These are phyloP conservation scores for Lepidurus arcticus DNA, from an alignment of 1,140 invertebrate species.

Conservation along the genomic window DNA sequence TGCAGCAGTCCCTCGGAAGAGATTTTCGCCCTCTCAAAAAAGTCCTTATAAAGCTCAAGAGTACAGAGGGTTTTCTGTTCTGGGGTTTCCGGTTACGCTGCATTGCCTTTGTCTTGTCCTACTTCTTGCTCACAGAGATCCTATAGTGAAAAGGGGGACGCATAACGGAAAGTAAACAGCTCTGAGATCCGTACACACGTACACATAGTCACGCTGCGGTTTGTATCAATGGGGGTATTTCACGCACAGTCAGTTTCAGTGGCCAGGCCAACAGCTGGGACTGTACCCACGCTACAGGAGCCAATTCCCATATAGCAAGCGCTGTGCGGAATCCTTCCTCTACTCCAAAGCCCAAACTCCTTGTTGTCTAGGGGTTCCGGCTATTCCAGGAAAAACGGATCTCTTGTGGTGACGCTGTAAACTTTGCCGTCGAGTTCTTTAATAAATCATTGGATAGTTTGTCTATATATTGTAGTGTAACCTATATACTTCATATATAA, in stretches of 20 bases:
- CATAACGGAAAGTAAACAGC: neutral
- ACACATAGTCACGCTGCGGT: slow-evolving; percentile 7
- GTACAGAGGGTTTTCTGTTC: too few species aligned
- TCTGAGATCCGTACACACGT: neutral
- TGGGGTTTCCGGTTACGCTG: neutral
- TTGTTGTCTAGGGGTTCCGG: neutral
- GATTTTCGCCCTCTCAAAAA: too few species aligned
- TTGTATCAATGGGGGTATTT: slow-evolving; percentile 16
- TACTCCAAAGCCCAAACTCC: neutral
- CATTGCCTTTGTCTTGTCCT: neutral
- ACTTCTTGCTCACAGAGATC: neutral
- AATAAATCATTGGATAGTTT: too few species aligned
- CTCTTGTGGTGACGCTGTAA: too few species aligned
- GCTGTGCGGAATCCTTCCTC: neutral
- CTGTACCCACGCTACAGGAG: neutral
- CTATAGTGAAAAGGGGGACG: neutral
- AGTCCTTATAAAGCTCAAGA: too few species aligned
- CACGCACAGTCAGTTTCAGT: slow-evolving; percentile 6
- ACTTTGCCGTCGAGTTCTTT: too few species aligned
- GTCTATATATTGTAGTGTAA: too few species aligned
- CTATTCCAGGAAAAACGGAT: too few species aligned
- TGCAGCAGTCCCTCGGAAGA: too few species aligned
- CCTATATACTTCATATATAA: too few species aligned
- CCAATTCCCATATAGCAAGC: neutral
- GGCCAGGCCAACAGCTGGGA: neutral